Percentiles rank a stretch among this genome's conserved stretches.
These are phyloP conservation scores for Ceyx melanurus DNA, from an alignment of 2,113 vertebrate genomes.

Conservation along the genomic window DNA sequence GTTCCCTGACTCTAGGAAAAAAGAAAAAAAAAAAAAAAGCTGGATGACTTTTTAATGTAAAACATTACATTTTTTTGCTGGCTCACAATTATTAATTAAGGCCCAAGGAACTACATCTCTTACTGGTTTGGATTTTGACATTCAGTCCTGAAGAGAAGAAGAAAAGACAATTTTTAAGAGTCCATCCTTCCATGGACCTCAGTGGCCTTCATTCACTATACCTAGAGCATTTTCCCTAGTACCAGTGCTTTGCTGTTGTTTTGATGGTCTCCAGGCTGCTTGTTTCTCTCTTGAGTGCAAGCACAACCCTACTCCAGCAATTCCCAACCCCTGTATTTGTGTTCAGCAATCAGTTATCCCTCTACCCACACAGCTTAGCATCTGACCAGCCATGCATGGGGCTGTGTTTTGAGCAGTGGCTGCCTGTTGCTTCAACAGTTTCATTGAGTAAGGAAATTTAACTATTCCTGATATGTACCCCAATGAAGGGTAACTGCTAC, in stretches of 20 bases:
- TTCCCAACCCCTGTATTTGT: background rate
- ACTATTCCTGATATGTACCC: background rate
- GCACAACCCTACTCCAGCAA: background rate
- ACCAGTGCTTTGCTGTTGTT: accelerated
- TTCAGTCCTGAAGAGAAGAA: background rate
- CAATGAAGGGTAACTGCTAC: background rate
- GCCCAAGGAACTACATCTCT: background rate
- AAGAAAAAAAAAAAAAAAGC: background rate
- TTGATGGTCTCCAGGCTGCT: background rate
- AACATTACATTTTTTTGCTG: background rate
- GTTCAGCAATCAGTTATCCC: background rate
- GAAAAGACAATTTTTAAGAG: background rate
- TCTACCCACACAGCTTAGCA: background rate
- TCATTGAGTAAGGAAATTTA: background rate
- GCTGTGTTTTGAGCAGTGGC: background rate
- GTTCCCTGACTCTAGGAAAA: background rate
- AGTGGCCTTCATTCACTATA: background rate
- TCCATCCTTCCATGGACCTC: background rate
- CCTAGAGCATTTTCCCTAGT: background rate
- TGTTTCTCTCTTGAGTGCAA: background rate
- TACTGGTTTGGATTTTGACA: background rate
- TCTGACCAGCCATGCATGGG: background rate
- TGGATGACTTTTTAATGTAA: background rate
- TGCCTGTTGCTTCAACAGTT: background rate
- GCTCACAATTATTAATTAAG: background rate